Conservation (phyloP, 2,888 invertebrate genomes). For the Phragmatobia fuliginosa region DNA sequence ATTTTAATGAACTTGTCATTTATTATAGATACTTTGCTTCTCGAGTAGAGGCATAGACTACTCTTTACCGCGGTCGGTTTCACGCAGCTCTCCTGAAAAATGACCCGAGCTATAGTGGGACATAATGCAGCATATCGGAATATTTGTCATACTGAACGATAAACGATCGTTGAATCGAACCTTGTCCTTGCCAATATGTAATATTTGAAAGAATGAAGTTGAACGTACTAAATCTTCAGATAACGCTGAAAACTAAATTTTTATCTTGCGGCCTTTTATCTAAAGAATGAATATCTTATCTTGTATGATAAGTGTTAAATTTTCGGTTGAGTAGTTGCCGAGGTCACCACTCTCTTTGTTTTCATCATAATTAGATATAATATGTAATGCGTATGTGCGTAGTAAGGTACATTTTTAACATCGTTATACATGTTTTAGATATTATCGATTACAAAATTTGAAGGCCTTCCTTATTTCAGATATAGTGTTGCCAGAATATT, state of each 20-base stretch:
- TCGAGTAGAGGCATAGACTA: no score
- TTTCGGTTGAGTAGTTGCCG: conserved; percentile 57
- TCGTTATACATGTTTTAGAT: not conserved
- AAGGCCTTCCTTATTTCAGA: not conserved
- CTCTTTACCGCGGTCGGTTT: no score
- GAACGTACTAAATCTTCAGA: conserved; percentile 73
- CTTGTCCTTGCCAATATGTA: conserved; percentile 57
- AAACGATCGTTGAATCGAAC: conserved; percentile 18
- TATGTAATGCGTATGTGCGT: conserved; percentile 25
- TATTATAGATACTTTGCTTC: no score
- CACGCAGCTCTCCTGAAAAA: no score
- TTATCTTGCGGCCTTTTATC: conserved; percentile 70
- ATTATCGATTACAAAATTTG: not conserved
- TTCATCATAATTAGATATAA: conserved; percentile 53
- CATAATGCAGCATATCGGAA: no score
- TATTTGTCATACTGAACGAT: not conserved
- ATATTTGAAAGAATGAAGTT: conserved; percentile 69
- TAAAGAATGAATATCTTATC: conserved; percentile 71
- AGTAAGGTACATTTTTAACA: not conserved
- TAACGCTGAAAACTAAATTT: conserved; percentile 61
- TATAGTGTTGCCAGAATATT: not conserved
- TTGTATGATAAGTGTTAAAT: conserved; percentile 49
- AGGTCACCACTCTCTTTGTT: conserved; percentile 57
- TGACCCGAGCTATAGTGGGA: no score
- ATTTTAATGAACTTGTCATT: no score